A percentile compares a stretch with the other conserved stretches of the same genome.
phyloP scores from a whole-genome alignment of 2,113 vertebrate species.

The Pelvicachromis taeniatus region DNA sequence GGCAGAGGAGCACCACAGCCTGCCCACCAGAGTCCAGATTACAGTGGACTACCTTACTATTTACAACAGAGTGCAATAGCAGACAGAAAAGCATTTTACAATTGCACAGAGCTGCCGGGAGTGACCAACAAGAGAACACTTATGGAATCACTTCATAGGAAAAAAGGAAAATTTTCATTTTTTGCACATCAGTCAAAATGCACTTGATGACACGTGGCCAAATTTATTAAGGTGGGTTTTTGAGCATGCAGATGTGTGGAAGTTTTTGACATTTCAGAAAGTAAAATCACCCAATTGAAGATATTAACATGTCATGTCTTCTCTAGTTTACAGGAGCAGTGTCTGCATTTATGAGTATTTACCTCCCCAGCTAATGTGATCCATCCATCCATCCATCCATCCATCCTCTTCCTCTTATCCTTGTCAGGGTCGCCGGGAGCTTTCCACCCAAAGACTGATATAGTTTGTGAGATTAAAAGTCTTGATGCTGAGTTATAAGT shows the following conservation, averaged over 20 bases:
- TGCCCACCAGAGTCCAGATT: background rate
- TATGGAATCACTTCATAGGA: background rate
- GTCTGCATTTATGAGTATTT: background rate
- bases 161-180: background rate
- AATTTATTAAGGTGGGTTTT: background rate
- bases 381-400: too few relatives aligned
- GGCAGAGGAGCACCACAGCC: background rate
- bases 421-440: background rate
- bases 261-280: background rate
- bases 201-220: background rate
- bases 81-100: background rate
- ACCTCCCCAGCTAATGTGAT: background rate
- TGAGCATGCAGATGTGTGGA: background rate
- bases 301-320: background rate
- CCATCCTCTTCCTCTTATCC: too few relatives aligned
- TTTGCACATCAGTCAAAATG: background rate
- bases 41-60: background rate
- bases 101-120: background rate
- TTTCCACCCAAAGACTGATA: background rate
- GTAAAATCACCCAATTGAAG: background rate
- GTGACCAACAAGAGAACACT: background rate
- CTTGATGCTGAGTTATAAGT: background rate
- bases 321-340: background rate
- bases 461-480: background rate
- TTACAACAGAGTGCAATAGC: slow-evolving; percentile 1